Conservation (phyloP, 2,797 vertebrate genomes). For the Trematomus bernacchii region DNA sequence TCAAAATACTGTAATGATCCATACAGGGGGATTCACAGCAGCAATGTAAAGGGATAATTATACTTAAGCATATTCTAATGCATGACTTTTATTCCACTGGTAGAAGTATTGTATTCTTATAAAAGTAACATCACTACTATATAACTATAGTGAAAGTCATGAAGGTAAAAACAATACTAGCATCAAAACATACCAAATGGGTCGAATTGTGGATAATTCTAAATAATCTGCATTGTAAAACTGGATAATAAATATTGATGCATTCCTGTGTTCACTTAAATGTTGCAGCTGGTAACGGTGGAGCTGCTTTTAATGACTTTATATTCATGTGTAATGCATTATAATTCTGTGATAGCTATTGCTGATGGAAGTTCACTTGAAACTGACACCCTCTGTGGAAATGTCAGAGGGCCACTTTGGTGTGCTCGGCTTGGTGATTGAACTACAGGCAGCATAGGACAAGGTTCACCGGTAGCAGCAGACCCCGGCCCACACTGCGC, state of each 20-base stretch:
- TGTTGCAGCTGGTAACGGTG: not conserved
- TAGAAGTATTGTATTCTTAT: not conserved
- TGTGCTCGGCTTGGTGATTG: constrained; percentile 41
- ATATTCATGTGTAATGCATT: not conserved
- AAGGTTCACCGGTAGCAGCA: constrained; percentile 48
- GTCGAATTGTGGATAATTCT: too few species aligned
- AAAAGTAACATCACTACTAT: not conserved
- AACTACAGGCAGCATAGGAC: constrained; percentile 50
- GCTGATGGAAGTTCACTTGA: constrained; percentile 25
- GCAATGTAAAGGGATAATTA: not conserved
- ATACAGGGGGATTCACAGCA: not conserved
- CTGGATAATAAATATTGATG: too few species aligned
- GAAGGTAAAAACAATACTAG: not conserved
- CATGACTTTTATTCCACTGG: not conserved
- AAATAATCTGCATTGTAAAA: too few species aligned
- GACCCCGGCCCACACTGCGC: not conserved
- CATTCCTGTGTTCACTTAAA: not conserved
- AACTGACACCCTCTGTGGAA: constrained; percentile 73
- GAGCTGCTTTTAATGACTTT: not conserved
- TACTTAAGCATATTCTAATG: not conserved
- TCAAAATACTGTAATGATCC: too few species aligned
- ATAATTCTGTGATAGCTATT: not conserved
- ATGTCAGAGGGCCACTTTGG: constrained; percentile 75
- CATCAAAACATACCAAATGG: too few species aligned
- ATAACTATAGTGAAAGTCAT: not conserved